Percentiles rank a stretch among this genome's conserved stretches.
Conservation (phyloP, 1,140 invertebrate species). For the Anoplolepis gracilipes region DNA sequence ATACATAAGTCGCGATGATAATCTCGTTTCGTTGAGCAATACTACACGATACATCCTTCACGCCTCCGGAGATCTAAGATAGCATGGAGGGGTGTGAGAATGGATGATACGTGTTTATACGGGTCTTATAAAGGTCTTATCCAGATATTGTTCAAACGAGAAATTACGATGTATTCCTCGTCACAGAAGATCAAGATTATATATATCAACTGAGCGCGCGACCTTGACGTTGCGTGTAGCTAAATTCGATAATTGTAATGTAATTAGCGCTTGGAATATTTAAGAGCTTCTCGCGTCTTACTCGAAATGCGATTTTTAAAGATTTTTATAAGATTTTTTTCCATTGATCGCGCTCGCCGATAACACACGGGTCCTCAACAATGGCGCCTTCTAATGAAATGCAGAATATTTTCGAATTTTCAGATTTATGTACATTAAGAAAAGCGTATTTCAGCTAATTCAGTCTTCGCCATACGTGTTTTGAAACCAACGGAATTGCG, state of each 20-base stretch:
- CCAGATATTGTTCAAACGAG: not conserved
- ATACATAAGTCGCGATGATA: conserved; percentile 67
- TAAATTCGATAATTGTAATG: not conserved
- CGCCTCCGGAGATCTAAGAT: not conserved
- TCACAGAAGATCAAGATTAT: not conserved
- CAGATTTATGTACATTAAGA: too few relatives aligned
- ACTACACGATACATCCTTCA: not conserved
- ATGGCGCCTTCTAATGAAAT: too few relatives aligned
- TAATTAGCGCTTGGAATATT: not conserved
- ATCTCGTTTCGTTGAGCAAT: conserved; percentile 51
- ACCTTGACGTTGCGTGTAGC: not conserved
- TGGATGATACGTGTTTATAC: conserved; percentile 7
- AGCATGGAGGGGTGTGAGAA: not conserved
- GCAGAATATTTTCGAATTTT: too few relatives aligned
- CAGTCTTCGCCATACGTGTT: not conserved
- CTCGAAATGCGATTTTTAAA: not conserved
- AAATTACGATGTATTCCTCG: not conserved
- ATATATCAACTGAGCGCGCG: not conserved
- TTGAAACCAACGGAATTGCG: conserved; percentile 2
- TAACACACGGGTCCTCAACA: too few relatives aligned
- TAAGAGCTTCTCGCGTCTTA: not conserved
- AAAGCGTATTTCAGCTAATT: too few relatives aligned
- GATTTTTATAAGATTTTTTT: too few relatives aligned
- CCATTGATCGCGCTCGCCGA: too few relatives aligned
- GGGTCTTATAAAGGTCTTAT: not conserved